A percentile compares a stretch with the other conserved stretches of the same genome.
Evolutionary conservation across 2,797 vertebrate species (phyloP).

Genomic region (Paramormyrops hopkinsi): DNA sequence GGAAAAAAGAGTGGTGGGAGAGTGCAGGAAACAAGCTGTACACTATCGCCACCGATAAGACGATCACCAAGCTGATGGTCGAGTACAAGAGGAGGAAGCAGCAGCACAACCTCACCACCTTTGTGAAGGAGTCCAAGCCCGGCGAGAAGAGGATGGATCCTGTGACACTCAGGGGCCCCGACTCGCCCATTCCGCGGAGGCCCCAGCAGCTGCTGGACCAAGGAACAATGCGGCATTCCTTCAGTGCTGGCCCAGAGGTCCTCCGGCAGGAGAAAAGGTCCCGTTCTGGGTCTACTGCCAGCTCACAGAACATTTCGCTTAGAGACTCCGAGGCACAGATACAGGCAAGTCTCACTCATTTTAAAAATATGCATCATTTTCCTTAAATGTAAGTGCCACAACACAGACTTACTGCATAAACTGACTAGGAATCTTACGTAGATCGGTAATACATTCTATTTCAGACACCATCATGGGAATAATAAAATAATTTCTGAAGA

Average conservation of each 20-base stretch:
- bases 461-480: not conserved
- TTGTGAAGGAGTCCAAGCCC: slow-evolving; percentile 71
- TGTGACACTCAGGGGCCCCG: slow-evolving; percentile 51
- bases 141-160: slow-evolving; percentile 63
- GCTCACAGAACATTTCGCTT: slow-evolving; percentile 77
- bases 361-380: not conserved
- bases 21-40: slow-evolving; percentile 88
- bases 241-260: slow-evolving; percentile 88
- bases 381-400: not conserved
- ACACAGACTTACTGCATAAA: not conserved
- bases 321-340: slow-evolving; percentile 89
- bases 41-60: slow-evolving; percentile 88
- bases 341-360: slow-evolving; percentile 63
- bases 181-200: slow-evolving; percentile 70
- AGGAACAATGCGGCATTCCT: slow-evolving; percentile 82
- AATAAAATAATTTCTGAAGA: not conserved
- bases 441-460: not conserved
- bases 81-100: slow-evolving; percentile 92
- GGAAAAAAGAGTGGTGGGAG: slow-evolving; percentile 96
- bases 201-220: slow-evolving; percentile 87
- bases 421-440: not conserved
- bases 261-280: slow-evolving; percentile 84
- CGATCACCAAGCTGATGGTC: slow-evolving; percentile 86
- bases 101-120: slow-evolving; percentile 75
- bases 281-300: slow-evolving; percentile 82